A percentile compares a stretch with the other conserved stretches of the same genome.
Conservation (phyloP, 2,797 vertebrate species). For the Epinephelus awoara region DNA sequence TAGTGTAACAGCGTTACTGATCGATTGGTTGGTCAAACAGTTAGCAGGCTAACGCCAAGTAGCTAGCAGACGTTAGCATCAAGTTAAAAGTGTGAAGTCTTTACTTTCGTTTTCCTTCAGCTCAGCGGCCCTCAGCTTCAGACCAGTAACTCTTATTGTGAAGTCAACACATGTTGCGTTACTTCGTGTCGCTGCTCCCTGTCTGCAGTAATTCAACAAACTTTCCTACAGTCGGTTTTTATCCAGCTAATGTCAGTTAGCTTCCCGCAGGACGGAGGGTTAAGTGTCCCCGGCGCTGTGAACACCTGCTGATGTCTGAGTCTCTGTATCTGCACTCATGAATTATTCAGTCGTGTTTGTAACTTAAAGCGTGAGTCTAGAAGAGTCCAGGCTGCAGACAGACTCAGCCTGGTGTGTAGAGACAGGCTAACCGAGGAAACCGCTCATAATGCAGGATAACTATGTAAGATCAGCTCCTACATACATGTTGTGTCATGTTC, state of each 20-base stretch:
- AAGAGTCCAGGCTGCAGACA: slow-evolving; percentile 2
- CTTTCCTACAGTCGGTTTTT: not conserved
- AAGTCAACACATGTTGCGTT: not conserved
- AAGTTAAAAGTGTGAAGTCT: not conserved
- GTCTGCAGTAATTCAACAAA: not conserved
- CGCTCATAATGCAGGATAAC: slow-evolving; percentile 66
- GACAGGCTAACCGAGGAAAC: not conserved
- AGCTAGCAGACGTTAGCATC: slow-evolving; percentile 45
- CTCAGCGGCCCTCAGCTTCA: not conserved
- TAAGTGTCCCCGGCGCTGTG: not conserved
- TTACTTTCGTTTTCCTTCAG: slow-evolving; percentile 71
- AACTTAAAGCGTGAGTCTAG: slow-evolving; percentile 51
- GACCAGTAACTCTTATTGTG: not conserved
- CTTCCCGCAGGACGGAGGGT: not conserved
- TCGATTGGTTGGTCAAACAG: not conserved
- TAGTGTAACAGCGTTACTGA: no score
- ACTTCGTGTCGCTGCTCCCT: no score
- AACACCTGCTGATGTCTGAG: not conserved
- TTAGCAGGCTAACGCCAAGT: slow-evolving; percentile 23
- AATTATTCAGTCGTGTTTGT: slow-evolving; percentile 73
- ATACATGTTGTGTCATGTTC: not conserved
- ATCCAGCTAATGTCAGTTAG: not conserved
- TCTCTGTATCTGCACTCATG: slow-evolving; percentile 5
- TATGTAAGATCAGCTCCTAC: slow-evolving; percentile 65
- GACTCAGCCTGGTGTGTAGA: not conserved